Conservation (phyloP, 2,888 invertebrate genomes). For the Eristalis pertinax region DNA sequence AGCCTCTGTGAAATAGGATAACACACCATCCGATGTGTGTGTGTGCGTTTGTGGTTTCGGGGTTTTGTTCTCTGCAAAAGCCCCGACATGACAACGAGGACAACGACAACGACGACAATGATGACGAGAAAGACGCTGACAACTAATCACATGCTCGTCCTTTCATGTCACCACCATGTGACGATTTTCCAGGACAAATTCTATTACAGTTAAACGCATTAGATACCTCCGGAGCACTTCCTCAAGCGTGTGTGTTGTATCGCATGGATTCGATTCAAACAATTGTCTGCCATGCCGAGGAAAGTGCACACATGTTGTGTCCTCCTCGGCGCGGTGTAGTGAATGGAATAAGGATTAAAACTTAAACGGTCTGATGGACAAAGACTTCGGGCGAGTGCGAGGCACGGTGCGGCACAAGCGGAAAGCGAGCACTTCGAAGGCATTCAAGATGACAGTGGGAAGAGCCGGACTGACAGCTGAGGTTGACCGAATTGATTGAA, state of each 20-base stretch:
- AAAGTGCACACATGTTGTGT: constrained; percentile 44
- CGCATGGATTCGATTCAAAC: constrained; percentile 33
- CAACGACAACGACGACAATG: constrained; percentile 3
- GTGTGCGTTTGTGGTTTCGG: constrained; percentile 42
- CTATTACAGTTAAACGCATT: constrained; percentile 67
- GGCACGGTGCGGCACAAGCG: not conserved
- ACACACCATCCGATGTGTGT: not conserved
- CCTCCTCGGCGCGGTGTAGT: not conserved
- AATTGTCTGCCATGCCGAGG: constrained; percentile 25
- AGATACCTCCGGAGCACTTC: constrained; percentile 21
- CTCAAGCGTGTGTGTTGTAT: constrained; percentile 8
- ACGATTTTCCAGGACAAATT: constrained; percentile 64
- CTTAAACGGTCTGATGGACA: constrained; percentile 4
- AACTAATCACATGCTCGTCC: constrained; percentile 66
- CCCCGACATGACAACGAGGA: constrained; percentile 31
- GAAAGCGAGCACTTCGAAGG: not conserved
- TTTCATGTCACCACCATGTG: constrained; percentile 66
- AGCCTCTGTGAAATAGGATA: constrained; percentile 45
- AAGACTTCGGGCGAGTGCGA: not conserved
- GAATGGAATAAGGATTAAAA: constrained; percentile 55
- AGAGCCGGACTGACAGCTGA: not conserved
- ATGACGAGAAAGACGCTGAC: constrained; percentile 40
- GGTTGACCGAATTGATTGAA: not conserved
- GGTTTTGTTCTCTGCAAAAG: constrained; percentile 48
- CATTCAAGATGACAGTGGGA: not conserved